Conservation (phyloP, 2,888 invertebrate species). For the Julus scandinavius region DNA sequence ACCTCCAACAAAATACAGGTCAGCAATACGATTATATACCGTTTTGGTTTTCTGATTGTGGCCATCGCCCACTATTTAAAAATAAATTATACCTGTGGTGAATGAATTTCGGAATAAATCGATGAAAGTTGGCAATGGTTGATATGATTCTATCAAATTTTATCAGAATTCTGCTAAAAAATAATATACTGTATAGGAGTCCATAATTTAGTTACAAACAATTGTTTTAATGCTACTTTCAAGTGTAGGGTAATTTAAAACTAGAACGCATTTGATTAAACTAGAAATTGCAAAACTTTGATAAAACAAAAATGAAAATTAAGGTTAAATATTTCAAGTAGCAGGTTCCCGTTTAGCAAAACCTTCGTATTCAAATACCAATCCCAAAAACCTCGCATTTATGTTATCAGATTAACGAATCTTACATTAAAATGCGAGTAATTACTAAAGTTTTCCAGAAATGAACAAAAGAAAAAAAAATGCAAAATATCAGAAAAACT, state of each 20-base stretch:
- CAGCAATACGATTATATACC: not conserved
- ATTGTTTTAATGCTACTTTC: not conserved
- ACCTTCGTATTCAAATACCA: not conserved
- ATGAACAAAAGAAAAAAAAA: slow-evolving; percentile 16
- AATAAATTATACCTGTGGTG: not conserved
- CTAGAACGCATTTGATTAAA: slow-evolving; percentile 24
- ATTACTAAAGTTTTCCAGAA: slow-evolving; percentile 23
- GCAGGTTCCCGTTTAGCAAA: not conserved
- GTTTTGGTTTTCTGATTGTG: not conserved
- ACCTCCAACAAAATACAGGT: not conserved
- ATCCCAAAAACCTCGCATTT: not conserved
- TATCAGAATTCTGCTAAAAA: not conserved
- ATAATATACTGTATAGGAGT: not conserved
- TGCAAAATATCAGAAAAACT: slow-evolving; percentile 16
- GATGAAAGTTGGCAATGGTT: not conserved
- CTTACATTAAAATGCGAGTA: slow-evolving; percentile 23
- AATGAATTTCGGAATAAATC: not conserved
- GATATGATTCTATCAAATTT: not conserved
- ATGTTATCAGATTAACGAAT: slow-evolving; percentile 15
- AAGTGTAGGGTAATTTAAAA: not conserved
- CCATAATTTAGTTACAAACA: not conserved
- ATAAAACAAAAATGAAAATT: slow-evolving; percentile 14
- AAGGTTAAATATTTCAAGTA: slow-evolving; percentile 28
- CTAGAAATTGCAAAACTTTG: slow-evolving; percentile 19
- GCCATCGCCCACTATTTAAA: not conserved